These are phyloP conservation scores for Hymenopus coronatus DNA, from an alignment of 2,888 invertebrate genomes.

Conservation along the genomic window DNA sequence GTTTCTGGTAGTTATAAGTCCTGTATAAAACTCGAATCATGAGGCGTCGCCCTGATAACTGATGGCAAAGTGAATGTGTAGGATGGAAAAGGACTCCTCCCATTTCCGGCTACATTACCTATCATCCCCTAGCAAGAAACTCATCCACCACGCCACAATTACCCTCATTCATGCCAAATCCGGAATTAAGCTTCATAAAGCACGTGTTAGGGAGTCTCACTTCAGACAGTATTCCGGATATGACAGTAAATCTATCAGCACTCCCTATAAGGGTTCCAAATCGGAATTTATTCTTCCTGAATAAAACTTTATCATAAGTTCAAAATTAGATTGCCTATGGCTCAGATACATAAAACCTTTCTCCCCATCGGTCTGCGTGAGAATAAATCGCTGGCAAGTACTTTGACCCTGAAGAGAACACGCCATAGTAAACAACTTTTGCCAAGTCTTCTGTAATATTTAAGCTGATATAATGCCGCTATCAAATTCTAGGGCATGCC, in stretches of 20 bases:
- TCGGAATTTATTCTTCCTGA: background rate
- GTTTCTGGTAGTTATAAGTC: background rate
- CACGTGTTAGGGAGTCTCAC: background rate
- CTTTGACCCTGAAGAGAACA: no score
- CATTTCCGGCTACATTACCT: conserved; percentile 5
- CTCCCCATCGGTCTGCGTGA: no score
- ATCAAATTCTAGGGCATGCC: no score
- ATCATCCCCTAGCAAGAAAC: background rate
- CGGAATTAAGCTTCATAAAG: background rate
- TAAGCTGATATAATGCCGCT: no score
- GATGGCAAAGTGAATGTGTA: background rate
- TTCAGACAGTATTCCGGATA: background rate
- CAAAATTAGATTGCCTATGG: background rate
- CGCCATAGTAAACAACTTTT: no score
- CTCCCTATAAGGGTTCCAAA: background rate
- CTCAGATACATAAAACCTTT: no score
- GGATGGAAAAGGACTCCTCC: background rate
- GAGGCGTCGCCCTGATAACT: background rate
- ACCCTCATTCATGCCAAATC: background rate
- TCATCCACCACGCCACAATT: background rate
- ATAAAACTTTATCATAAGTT: background rate
- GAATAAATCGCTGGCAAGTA: no score
- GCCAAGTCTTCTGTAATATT: no score
- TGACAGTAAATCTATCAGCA: background rate
- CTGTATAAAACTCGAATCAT: background rate